These are phyloP conservation scores for Dicyrtomina minuta DNA, from an alignment of 2,888 invertebrate genomes.

Conservation along the genomic window DNA sequence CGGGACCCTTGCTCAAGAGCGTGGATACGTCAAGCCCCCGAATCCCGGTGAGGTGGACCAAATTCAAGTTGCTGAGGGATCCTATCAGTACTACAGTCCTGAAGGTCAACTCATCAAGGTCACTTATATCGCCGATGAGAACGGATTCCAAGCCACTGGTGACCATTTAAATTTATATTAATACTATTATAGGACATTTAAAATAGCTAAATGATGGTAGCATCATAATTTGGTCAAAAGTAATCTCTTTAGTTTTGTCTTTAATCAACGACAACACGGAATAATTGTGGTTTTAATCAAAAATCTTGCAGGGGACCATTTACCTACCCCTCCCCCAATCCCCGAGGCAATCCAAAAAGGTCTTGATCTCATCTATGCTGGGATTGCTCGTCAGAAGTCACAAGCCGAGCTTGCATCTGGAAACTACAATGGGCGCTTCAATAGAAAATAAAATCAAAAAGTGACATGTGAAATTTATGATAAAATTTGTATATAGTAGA, in stretches of 20 bases:
- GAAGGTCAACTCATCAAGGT: slow-evolving; percentile 35
- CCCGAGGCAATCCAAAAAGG: slow-evolving; percentile 46
- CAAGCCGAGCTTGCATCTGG: slow-evolving; percentile 4
- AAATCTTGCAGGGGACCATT: too few species aligned
- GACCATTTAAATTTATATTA: too few species aligned
- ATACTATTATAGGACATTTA: too few species aligned
- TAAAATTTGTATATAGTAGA: too few species aligned
- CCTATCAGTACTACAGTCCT: slow-evolving; percentile 48
- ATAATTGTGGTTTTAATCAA: too few species aligned
- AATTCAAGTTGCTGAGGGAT: slow-evolving; percentile 39
- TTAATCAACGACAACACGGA: too few species aligned
- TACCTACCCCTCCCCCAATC: slow-evolving; percentile 52
- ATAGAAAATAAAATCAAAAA: too few species aligned
- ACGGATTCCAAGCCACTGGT: slow-evolving; percentile 29
- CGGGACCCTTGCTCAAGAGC: slow-evolving; percentile 30
- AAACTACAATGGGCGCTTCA: slow-evolving; percentile 5
- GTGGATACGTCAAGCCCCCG: slow-evolving; percentile 32
- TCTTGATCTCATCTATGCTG: slow-evolving; percentile 37
- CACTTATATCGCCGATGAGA: slow-evolving; percentile 48
- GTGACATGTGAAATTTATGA: too few species aligned
- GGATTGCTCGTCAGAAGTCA: slow-evolving; percentile 27
- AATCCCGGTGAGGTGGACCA: slow-evolving; percentile 7
- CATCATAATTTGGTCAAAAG: too few species aligned
- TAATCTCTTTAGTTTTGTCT: too few species aligned
- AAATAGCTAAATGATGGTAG: too few species aligned